Evolutionary conservation across 2,888 invertebrate genomes (phyloP).

Genomic region (Lysandra coridon): DNA sequence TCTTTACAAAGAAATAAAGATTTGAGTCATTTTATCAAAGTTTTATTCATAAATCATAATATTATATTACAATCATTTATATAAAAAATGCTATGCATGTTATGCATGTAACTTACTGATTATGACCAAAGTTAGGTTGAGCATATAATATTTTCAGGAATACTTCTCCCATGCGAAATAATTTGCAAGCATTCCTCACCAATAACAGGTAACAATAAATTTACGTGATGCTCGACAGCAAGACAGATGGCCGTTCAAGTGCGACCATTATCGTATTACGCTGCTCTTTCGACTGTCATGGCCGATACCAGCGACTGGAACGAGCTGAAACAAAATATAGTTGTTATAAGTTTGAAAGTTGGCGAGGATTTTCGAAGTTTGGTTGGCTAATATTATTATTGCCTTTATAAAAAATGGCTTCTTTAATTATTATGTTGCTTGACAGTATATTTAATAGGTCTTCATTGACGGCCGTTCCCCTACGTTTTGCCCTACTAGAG

Average conservation of each 20-base stretch:
- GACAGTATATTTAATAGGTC: too few relatives aligned
- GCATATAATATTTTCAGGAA: neutral
- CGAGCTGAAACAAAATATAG: slow-evolving; percentile 12
- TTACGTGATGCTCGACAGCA: slow-evolving; percentile 45
- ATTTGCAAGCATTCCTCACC: neutral
- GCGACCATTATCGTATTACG: slow-evolving; percentile 76
- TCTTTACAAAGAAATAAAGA: neutral
- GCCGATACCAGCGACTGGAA: slow-evolving; percentile 53
- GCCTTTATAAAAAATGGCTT: too few relatives aligned
- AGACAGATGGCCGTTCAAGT: slow-evolving; percentile 75
- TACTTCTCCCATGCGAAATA: neutral
- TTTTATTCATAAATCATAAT: neutral
- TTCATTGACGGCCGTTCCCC: too few relatives aligned
- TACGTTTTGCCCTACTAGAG: too few relatives aligned
- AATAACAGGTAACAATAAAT: neutral
- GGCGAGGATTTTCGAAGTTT: too few relatives aligned
- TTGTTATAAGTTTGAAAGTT: neutral
- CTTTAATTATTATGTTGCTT: too few relatives aligned
- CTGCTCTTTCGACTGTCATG: slow-evolving; percentile 77
- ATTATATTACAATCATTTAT: too few relatives aligned
- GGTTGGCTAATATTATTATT: too few relatives aligned
- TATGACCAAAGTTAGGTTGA: neutral
- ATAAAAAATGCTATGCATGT: too few relatives aligned
- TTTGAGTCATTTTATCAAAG: neutral
- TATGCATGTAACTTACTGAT: too few relatives aligned